A percentile compares a stretch with the other conserved stretches of the same genome.
phyloP scores from a whole-genome alignment of 2,113 vertebrate genomes.

The Scartelaos histophorus region DNA sequence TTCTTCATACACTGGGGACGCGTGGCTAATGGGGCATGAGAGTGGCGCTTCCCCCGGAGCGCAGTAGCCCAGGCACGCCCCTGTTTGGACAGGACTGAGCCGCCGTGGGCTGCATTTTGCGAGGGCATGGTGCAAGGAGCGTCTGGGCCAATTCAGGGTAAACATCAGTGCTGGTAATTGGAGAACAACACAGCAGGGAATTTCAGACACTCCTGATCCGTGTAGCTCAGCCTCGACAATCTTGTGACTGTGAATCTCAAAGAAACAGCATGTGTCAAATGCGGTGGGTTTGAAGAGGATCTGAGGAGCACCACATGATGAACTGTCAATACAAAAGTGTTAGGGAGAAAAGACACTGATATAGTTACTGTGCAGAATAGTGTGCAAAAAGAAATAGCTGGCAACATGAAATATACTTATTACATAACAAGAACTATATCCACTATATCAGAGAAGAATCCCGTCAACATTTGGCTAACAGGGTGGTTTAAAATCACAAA shows the following conservation, averaged over 20 bases:
- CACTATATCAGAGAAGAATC: too few relatives aligned
- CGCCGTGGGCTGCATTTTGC: conserved; percentile 45
- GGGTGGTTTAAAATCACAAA: too few relatives aligned
- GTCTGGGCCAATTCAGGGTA: conserved; percentile 56
- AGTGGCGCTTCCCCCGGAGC: conserved; percentile 62
- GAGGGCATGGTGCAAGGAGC: conserved; percentile 50
- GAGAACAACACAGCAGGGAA: conserved; percentile 59
- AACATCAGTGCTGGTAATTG: conserved; percentile 68
- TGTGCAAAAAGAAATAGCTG: neutral
- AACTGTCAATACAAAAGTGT: neutral
- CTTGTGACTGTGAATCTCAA: conserved; percentile 29
- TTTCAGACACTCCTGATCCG: conserved; percentile 55
- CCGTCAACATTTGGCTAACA: too few relatives aligned
- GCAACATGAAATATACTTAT: too few relatives aligned
- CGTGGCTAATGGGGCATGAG: conserved; percentile 71
- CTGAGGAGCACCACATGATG: conserved; percentile 11
- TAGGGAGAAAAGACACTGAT: neutral
- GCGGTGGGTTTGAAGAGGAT: neutral
- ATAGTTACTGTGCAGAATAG: neutral
- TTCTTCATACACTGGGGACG: conserved; percentile 67
- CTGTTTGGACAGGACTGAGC: conserved; percentile 49
- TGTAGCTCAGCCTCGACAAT: conserved; percentile 28
- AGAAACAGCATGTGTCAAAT: conserved; percentile 19
- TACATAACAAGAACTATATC: too few relatives aligned
- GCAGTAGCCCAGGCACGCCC: conserved; percentile 60